Percentiles rank a stretch among this genome's conserved stretches.
phyloP scores from a whole-genome alignment of 30 jellyfish, hydroid and myxozoan species.

The Aurelia sp. region DNA sequence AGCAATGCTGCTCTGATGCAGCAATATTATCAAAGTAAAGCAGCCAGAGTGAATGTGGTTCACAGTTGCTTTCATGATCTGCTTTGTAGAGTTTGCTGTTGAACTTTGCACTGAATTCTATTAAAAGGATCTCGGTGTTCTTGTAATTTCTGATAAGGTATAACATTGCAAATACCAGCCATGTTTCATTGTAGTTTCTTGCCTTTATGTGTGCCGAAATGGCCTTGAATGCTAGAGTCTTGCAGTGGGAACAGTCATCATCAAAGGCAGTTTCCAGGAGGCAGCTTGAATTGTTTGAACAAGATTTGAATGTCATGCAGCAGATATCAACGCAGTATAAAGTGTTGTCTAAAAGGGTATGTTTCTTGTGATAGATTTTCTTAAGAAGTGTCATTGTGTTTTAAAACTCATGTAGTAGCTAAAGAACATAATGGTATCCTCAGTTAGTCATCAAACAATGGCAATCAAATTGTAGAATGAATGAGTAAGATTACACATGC shows the following conservation, averaged over 20 bases:
- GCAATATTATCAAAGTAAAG: too few relatives aligned
- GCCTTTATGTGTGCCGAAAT: slow-evolving; percentile 65
- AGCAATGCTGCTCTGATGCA: too few relatives aligned
- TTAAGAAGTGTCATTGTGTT: too few relatives aligned
- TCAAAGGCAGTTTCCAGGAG: slow-evolving; percentile 1
- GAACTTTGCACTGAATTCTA: not conserved
- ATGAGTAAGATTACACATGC: too few relatives aligned
- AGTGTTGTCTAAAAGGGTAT: slow-evolving; percentile 20
- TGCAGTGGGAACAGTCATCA: slow-evolving; percentile 48
- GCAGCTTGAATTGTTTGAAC: slow-evolving; percentile 57
- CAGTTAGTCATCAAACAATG: too few relatives aligned
- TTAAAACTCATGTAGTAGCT: too few relatives aligned
- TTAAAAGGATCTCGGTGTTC: not conserved
- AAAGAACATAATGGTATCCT: too few relatives aligned
- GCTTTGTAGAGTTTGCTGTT: not conserved
- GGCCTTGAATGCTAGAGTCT: slow-evolving; percentile 66
- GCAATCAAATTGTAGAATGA: too few relatives aligned
- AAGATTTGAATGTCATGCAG: slow-evolving; percentile 34
- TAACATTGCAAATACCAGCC: not conserved
- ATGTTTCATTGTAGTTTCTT: slow-evolving; percentile 23
- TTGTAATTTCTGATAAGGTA: not conserved
- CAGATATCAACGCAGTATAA: slow-evolving; percentile 11
- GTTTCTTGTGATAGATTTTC: not conserved
- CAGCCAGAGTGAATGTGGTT: too few relatives aligned
- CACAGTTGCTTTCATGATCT: not conserved